phyloP scores from a whole-genome alignment of 2,797 vertebrate genomes.

The Amazona ochrocephala region DNA sequence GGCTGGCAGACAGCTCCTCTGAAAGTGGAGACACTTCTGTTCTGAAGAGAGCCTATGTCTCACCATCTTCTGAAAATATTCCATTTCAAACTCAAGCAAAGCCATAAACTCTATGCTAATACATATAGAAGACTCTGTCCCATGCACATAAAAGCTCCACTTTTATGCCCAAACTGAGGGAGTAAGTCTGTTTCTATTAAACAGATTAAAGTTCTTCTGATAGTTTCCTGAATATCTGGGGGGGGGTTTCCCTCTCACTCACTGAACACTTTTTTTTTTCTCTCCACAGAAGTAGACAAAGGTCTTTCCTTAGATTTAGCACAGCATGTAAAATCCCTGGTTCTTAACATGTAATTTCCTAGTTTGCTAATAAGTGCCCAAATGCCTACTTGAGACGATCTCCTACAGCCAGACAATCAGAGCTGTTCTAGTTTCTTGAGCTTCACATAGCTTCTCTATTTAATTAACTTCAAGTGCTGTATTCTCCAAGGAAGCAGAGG shows the following conservation, averaged over 20 bases:
- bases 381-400: conserved; percentile 23
- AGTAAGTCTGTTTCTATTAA: background rate
- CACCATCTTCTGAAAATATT: background rate
- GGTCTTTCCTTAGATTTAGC: background rate
- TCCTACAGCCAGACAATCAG: conserved; percentile 54
- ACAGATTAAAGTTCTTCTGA: background rate
- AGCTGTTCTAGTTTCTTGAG: conserved; percentile 43
- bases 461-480: conserved; percentile 66
- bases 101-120: background rate
- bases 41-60: background rate
- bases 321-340: background rate
- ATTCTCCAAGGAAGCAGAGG: conserved; percentile 42
- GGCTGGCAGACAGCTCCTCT: background rate
- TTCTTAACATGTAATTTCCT: background rate
- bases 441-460: conserved; percentile 49
- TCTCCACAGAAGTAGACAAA: background rate
- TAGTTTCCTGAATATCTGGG: background rate
- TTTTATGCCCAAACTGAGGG: background rate
- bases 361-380: conserved; percentile 30
- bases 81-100: background rate
- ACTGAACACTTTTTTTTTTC: background rate
- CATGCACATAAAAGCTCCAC: background rate
- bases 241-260: background rate
- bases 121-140: background rate
- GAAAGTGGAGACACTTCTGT: background rate